These are phyloP conservation scores for Burhinus bistriatus DNA, from an alignment of 2,113 vertebrate genomes.

Conservation along the genomic window DNA sequence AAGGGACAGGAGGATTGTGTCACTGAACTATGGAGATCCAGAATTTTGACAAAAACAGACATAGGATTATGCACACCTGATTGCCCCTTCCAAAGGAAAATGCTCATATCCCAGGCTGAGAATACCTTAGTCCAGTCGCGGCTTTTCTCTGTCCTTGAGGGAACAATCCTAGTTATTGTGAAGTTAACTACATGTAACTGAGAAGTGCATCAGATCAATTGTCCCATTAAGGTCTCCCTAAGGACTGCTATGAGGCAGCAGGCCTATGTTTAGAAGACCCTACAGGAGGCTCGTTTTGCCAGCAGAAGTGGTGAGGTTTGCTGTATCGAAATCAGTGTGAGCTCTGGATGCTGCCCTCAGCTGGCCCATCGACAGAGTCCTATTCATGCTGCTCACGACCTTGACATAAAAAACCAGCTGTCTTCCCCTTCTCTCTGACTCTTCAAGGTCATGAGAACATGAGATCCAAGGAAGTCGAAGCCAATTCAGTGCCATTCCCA, in stretches of 20 bases:
- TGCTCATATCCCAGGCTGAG: background rate
- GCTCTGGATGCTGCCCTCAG: background rate
- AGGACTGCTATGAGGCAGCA: background rate
- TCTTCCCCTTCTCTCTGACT: background rate
- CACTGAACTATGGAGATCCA: background rate
- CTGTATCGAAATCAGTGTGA: background rate
- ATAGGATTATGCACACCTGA: background rate
- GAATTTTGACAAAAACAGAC: background rate
- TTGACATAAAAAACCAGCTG: background rate
- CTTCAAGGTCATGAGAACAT: background rate
- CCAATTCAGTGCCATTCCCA: background rate
- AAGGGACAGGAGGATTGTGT: background rate
- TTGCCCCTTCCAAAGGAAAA: background rate
- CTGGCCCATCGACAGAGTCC: background rate
- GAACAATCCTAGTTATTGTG: background rate
- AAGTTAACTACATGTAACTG: background rate
- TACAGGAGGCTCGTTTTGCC: background rate
- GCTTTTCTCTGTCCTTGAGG: background rate
- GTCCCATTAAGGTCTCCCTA: background rate
- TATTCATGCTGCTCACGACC: background rate
- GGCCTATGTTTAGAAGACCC: background rate
- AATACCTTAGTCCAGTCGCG: background rate
- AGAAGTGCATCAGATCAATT: background rate
- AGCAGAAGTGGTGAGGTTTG: background rate
- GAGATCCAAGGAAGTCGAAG: background rate